Conservation (phyloP, 1,140 invertebrate species). For the Meloidogyne hapla region DNA sequence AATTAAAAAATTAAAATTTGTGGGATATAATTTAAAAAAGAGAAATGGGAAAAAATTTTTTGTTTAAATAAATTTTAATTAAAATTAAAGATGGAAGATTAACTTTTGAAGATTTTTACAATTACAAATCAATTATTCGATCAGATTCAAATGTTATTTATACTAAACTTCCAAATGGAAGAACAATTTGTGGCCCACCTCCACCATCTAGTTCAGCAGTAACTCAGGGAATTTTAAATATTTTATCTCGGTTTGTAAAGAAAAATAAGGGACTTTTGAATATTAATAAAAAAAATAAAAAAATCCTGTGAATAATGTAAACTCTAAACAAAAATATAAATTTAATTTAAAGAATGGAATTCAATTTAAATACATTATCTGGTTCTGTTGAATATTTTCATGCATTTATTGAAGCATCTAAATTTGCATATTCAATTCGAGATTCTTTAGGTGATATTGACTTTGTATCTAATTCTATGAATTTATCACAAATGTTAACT, state of each 20-base stretch:
- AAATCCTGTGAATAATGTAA: too few relatives aligned
- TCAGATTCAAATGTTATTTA: conserved; percentile 67
- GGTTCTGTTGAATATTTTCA: conserved; percentile 71
- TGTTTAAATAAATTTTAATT: not conserved
- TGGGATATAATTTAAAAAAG: too few relatives aligned
- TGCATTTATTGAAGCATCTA: conserved; percentile 83
- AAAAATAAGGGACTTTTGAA: too few relatives aligned
- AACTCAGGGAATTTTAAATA: conserved; percentile 49
- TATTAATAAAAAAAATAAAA: too few relatives aligned
- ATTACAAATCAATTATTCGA: conserved; percentile 70
- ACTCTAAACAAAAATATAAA: too few relatives aligned
- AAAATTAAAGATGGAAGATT: conserved; percentile 72
- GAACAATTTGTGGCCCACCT: conserved; percentile 51
- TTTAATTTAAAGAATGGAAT: conserved; percentile 25
- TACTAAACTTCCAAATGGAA: conserved; percentile 39
- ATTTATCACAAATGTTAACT: conserved; percentile 55
- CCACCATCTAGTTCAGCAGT: conserved; percentile 55
- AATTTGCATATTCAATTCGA: conserved; percentile 83
- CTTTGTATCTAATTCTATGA: conserved; percentile 71
- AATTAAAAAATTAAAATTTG: too few relatives aligned
- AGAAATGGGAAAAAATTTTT: too few relatives aligned
- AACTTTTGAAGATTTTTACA: conserved; percentile 74
- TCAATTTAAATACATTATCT: conserved; percentile 73
- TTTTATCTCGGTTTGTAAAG: conserved; percentile 19
- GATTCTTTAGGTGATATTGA: conserved; percentile 78